Conservation (phyloP, 2,888 invertebrate species). For the Uloborus plumipes region DNA sequence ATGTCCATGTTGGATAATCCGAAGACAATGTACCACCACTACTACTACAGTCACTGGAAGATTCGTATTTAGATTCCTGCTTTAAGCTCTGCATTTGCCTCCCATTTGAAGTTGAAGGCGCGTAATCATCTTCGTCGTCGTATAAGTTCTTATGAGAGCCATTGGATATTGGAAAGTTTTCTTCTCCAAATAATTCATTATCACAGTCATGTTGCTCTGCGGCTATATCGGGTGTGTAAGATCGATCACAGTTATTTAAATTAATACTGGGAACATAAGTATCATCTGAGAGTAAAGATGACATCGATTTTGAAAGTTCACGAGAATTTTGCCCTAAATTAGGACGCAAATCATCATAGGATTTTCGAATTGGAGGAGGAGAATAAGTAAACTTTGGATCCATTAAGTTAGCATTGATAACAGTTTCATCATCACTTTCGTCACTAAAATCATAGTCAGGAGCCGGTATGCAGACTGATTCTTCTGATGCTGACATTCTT, state of each 20-base stretch:
- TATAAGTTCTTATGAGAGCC: constrained; percentile 3
- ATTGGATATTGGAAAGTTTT: constrained; percentile 10
- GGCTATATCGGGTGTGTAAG: constrained; percentile 9
- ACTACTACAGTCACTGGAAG: constrained; percentile 59
- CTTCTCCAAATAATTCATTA: constrained; percentile 1
- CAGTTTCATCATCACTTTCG: constrained; percentile 49
- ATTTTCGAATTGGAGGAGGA: constrained; percentile 56
- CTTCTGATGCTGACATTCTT: constrained; percentile 46
- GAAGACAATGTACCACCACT: constrained; percentile 54
- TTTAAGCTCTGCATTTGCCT: constrained; percentile 15
- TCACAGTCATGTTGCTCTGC: constrained; percentile 40
- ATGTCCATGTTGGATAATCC: constrained; percentile 62
- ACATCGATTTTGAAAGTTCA: constrained; percentile 62
- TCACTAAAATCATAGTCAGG: constrained; percentile 66
- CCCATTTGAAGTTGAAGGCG: background rate
- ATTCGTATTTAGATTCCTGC: constrained; percentile 44
- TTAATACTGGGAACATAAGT: constrained; percentile 39
- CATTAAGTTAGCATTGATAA: constrained; percentile 44
- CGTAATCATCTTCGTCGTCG: constrained; percentile 1
- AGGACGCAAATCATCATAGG: constrained; percentile 12
- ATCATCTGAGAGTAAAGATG: constrained; percentile 54
- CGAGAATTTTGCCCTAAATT: constrained; percentile 31
- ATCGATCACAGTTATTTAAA: constrained; percentile 29
- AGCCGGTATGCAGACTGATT: constrained; percentile 64
- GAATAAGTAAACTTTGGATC: constrained; percentile 63